Evolutionary conservation across 2,797 vertebrate genomes (phyloP), one percentile per base, ranked within the genome.

Genomic region (Pseudocheirus occidentalis): DNA sequence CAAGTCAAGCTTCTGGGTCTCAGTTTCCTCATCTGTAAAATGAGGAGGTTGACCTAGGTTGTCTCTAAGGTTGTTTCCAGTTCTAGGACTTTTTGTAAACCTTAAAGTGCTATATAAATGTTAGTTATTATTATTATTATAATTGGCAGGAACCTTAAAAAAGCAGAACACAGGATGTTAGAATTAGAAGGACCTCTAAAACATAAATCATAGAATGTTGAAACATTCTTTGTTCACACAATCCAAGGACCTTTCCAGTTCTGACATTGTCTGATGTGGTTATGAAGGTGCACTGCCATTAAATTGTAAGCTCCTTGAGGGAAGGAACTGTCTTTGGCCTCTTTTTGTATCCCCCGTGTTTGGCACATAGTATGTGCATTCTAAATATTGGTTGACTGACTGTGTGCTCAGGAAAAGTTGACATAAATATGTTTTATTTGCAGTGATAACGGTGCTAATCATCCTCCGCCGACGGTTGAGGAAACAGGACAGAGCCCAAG

Each of bases 381-480:
- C 3, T 27, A 81, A 27, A 27, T 81, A 46, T 81, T 81, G 18
- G 24, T 81, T 81, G n/a, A 34, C 94, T 97, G 92, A 97, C 56
- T 0, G 50, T 11, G 5, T 0, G 0, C 40, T 40, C 57, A 16
- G 6, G 40, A 87, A 87, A 21, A 50, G 9, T 1, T 87, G 73
- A 87, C 53, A 46, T 29, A 24, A 16, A 10, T 59, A 24, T 40
- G 28, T 95, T 97, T 94, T 55, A 18, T 90, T 96, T 81, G 14
- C 98, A 99, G 99, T 99, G 57, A 99, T 99, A 50, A 97, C 98
- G 18, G 98, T 99, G 97, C 98, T 99, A 95, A 99, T 99, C 58
- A 98, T 99, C 96, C 98, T 99, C 98, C 99, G 99, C 96, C 99
- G 98, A 95, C 99, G 99, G 81, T 99, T 99, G 94, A 99, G 99